phyloP scores from a whole-genome alignment of 2,888 invertebrate species.

The Serripes groenlandicus region DNA sequence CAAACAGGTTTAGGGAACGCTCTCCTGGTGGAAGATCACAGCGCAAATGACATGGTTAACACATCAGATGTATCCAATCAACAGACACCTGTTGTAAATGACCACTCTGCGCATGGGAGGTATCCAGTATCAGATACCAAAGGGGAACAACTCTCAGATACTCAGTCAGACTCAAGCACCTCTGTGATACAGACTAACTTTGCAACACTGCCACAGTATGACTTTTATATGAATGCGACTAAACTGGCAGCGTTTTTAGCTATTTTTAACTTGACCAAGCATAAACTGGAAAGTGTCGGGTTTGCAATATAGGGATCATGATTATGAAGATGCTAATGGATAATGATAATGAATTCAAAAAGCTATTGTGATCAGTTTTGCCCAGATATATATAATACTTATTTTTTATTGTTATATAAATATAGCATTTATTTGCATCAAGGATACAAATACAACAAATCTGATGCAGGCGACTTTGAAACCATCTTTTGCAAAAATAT shows the following conservation, averaged over 20 bases:
- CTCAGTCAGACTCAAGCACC: constrained; percentile 53
- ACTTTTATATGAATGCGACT: constrained; percentile 77
- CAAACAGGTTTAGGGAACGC: not conserved
- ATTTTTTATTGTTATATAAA: too few relatives aligned
- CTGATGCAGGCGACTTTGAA: too few relatives aligned
- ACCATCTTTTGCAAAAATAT: too few relatives aligned
- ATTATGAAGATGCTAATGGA: not conserved
- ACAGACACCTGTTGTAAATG: not conserved
- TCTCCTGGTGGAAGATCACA: not conserved
- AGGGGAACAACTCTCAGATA: constrained; percentile 58
- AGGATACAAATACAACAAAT: too few relatives aligned
- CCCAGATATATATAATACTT: too few relatives aligned
- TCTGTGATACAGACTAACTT: constrained; percentile 31
- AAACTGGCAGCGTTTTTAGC: constrained; percentile 75
- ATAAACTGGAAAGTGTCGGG: constrained; percentile 75
- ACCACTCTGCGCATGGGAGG: constrained; percentile 28
- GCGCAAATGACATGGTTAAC: constrained; percentile 5
- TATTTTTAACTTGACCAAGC: constrained; percentile 77
- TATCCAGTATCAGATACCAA: constrained; percentile 34
- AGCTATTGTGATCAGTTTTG: not conserved
- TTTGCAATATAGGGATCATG: constrained; percentile 72
- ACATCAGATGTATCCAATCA: constrained; percentile 14
- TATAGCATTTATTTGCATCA: too few relatives aligned
- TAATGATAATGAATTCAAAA: not conserved
- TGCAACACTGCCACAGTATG: constrained; percentile 72